Percentiles rank a stretch among this genome's conserved stretches.
phyloP scores from a whole-genome alignment of 2,888 invertebrate genomes.

The Diaprepes abbreviatus region DNA sequence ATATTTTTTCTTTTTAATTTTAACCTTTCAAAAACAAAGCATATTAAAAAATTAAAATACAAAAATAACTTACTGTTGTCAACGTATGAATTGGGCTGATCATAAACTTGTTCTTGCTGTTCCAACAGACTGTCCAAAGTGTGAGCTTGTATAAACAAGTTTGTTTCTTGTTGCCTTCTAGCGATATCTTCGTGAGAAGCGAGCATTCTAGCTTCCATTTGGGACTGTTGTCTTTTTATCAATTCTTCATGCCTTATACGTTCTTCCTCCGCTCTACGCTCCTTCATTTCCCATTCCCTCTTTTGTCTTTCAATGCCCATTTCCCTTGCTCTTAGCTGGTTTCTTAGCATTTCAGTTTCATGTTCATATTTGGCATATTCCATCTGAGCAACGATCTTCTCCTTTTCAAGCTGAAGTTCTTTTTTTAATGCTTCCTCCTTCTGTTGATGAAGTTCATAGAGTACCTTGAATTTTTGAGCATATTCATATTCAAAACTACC shows the following conservation, averaged over 20 bases:
- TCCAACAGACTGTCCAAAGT: constrained; percentile 74
- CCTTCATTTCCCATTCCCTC: constrained; percentile 66
- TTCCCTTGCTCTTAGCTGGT: constrained; percentile 89
- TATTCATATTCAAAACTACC: constrained; percentile 96
- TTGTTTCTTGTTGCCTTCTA: constrained; percentile 89
- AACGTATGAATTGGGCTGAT: constrained; percentile 29
- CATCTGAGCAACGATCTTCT: constrained; percentile 96
- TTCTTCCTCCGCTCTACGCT: constrained; percentile 85
- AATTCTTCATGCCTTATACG: constrained; percentile 74
- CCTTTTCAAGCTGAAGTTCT: constrained; percentile 91
- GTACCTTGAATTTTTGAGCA: constrained; percentile 96
- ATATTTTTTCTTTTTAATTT: neutral
- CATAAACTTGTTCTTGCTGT: constrained; percentile 74
- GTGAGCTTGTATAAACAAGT: constrained; percentile 84
- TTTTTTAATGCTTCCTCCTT: constrained; percentile 90
- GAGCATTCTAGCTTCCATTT: constrained; percentile 83
- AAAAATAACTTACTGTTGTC: constrained; percentile 38
- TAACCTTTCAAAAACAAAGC: no score
- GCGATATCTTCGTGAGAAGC: constrained; percentile 88
- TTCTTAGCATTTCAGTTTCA: constrained; percentile 93
- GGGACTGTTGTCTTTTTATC: constrained; percentile 80
- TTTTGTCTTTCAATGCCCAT: constrained; percentile 86
- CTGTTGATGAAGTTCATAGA: constrained; percentile 91
- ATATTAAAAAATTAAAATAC: no score
- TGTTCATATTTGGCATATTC: constrained; percentile 94